phyloP scores from a whole-genome alignment of 1,140 invertebrate species.

The Triops cancriformis region DNA sequence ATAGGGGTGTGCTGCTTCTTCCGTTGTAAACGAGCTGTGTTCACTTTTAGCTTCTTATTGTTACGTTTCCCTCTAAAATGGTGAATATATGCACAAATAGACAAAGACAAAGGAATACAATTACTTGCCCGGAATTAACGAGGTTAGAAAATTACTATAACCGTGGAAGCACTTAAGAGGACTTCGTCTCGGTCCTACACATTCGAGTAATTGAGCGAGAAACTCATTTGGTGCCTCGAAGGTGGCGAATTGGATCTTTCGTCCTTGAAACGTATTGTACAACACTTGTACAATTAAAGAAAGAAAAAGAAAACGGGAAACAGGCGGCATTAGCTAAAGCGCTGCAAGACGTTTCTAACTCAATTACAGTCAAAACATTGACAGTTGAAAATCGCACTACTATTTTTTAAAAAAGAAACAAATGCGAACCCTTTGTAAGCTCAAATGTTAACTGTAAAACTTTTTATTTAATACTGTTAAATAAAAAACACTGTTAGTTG shows the following conservation, averaged over 20 bases:
- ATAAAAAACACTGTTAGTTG: too few species aligned
- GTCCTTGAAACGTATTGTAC: neutral
- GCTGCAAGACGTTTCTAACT: too few species aligned
- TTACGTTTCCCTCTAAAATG: neutral
- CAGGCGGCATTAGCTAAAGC: too few species aligned
- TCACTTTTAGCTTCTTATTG: neutral
- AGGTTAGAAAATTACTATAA: neutral
- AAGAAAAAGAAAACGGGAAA: too few species aligned
- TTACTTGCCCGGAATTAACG: neutral
- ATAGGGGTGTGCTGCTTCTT: neutral
- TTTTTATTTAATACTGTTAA: too few species aligned
- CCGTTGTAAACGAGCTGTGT: neutral
- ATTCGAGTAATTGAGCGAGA: neutral
- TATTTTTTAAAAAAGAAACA: too few species aligned
- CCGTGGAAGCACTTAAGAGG: neutral
- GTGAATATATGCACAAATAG: neutral
- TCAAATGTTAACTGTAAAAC: too few species aligned
- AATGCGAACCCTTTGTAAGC: too few species aligned
- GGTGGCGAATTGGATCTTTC: conserved; percentile 7
- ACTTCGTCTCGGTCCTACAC: neutral
- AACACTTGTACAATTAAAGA: neutral
- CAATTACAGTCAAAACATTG: too few species aligned
- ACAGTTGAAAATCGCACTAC: too few species aligned
- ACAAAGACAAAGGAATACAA: neutral
- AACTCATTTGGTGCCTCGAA: neutral